A percentile compares a stretch with the other conserved stretches of the same genome.
phyloP scores from a whole-genome alignment of 2,888 invertebrate species.

The Gymnoscelis rufifasciata region DNA sequence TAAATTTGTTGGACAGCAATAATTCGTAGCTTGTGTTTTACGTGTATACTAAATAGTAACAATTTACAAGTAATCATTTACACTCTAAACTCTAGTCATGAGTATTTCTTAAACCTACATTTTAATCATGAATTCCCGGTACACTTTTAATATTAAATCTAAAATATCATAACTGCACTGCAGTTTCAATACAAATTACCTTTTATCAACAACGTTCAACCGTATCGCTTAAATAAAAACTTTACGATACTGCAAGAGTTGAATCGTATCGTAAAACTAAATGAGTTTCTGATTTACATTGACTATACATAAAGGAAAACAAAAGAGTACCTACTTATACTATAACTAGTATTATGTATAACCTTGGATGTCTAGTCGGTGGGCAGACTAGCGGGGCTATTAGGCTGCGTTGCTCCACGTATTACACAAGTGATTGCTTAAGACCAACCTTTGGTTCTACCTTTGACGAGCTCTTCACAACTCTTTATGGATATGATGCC shows the following conservation, averaged over 20 bases:
- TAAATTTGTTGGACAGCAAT: too few relatives aligned
- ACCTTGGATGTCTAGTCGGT: conserved; percentile 29
- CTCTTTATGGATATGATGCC: background rate
- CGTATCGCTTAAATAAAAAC: background rate
- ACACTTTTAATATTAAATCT: too few relatives aligned
- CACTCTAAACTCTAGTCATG: too few relatives aligned
- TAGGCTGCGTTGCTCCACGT: conserved; percentile 1
- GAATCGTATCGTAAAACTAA: conserved; percentile 4
- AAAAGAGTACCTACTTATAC: conserved; percentile 11
- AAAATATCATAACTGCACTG: too few relatives aligned
- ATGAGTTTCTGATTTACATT: conserved; percentile 4
- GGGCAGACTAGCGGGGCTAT: conserved; percentile 24
- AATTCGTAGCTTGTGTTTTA: too few relatives aligned
- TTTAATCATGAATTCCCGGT: too few relatives aligned
- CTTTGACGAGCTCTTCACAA: background rate
- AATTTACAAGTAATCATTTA: too few relatives aligned
- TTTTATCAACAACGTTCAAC: background rate
- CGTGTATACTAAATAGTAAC: too few relatives aligned
- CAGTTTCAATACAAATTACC: too few relatives aligned
- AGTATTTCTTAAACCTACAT: too few relatives aligned
- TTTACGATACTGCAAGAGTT: background rate
- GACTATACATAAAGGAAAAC: conserved; percentile 18
- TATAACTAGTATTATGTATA: conserved; percentile 7
- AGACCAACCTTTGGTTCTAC: background rate
- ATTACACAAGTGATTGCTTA: conserved; percentile 3